Conservation (phyloP, 2,888 invertebrate species). For the Nineta flava region DNA sequence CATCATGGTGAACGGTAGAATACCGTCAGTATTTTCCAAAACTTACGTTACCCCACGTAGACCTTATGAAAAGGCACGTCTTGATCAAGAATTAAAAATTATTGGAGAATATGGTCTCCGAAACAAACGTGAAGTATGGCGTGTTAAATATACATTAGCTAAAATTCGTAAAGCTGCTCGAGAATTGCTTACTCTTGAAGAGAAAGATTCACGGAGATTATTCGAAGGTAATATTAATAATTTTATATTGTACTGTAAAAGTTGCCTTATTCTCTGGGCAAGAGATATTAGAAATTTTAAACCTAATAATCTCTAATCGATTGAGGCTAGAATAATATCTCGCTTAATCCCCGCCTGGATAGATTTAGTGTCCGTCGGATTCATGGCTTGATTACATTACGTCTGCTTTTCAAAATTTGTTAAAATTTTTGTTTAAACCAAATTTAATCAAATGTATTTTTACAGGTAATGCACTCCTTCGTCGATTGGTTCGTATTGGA, state of each 20-base stretch:
- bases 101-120: slow-evolving; percentile 98
- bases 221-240: slow-evolving; percentile 79
- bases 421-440: not conserved
- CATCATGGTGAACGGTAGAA: slow-evolving; percentile 78
- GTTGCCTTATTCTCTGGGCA: slow-evolving; percentile 22
- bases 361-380: slow-evolving; percentile 18
- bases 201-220: slow-evolving; percentile 92
- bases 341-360: slow-evolving; percentile 24
- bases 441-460: slow-evolving; percentile 6
- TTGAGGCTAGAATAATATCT: slow-evolving; percentile 25
- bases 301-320: slow-evolving; percentile 25
- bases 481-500: slow-evolving; percentile 97
- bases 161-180: slow-evolving; percentile 99
- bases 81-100: slow-evolving; percentile 97
- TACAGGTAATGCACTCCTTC: slow-evolving; percentile 94
- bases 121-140: slow-evolving; percentile 99
- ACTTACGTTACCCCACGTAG: slow-evolving; percentile 97
- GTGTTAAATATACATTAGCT: slow-evolving; percentile 95
- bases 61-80: slow-evolving; percentile 98
- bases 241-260: too few species aligned
- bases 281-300: slow-evolving; percentile 19
- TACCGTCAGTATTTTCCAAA: slow-evolving; percentile 90
- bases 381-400: slow-evolving; percentile 24
- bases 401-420: too few species aligned
- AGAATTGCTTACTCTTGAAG: slow-evolving; percentile 94